These are phyloP conservation scores for Lasioglossum villosulum DNA, from an alignment of 2,888 invertebrate genomes.

Conservation along the genomic window DNA sequence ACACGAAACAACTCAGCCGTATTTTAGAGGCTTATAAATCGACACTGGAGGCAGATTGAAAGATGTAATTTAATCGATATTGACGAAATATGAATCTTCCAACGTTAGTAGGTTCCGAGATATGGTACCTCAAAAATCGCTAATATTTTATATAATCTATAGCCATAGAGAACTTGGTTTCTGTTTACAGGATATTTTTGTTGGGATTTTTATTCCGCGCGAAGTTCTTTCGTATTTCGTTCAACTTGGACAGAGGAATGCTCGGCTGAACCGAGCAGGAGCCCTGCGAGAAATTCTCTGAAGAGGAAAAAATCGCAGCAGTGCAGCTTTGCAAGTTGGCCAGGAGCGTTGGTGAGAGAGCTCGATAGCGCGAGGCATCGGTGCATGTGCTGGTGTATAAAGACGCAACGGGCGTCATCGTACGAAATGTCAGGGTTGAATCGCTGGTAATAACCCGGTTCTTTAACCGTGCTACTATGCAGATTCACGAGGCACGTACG, in stretches of 20 bases:
- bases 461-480: constrained; percentile 68
- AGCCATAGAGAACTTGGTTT: too few relatives aligned
- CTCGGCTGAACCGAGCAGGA: neutral
- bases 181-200: too few relatives aligned
- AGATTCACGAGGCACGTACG: constrained; percentile 53
- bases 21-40: too few relatives aligned
- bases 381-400: neutral
- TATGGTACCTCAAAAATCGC: too few relatives aligned
- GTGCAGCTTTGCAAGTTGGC: neutral
- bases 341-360: neutral
- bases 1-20: too few relatives aligned
- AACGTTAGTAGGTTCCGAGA: too few relatives aligned
- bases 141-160: too few relatives aligned
- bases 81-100: too few relatives aligned
- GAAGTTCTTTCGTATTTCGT: too few relatives aligned
- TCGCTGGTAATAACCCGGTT: constrained; percentile 76
- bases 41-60: too few relatives aligned
- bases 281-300: too few relatives aligned
- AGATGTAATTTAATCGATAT: too few relatives aligned
- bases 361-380: neutral
- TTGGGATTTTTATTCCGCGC: neutral
- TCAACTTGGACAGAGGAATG: neutral
- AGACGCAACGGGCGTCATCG: constrained; percentile 66
- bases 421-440: constrained; percentile 79
- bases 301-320: neutral